A percentile compares a stretch with the other conserved stretches of the same genome.
phyloP scores from a whole-genome alignment of 2,113 vertebrate species.

The Rhinogobius similis region DNA sequence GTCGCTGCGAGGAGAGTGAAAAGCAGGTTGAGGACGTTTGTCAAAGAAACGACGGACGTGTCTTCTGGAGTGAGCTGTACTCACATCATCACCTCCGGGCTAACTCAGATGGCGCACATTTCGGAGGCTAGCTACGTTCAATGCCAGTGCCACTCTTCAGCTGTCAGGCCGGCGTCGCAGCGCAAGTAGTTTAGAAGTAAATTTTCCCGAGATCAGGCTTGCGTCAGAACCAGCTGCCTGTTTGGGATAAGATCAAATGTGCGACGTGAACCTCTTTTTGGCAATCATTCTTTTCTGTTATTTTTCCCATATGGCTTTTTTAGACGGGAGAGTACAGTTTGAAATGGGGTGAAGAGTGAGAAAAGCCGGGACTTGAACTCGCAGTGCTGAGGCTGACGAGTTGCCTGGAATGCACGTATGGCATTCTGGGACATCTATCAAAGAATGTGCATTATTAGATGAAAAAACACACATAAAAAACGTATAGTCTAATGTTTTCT shows the following conservation, averaged over 20 bases:
- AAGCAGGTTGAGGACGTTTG: slow-evolving; percentile 45
- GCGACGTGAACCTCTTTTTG: neutral
- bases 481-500: neutral
- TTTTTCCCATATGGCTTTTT: no score
- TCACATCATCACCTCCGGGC: slow-evolving; percentile 35
- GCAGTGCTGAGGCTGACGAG: no score
- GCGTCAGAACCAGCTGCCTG: no score
- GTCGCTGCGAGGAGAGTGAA: slow-evolving; percentile 31
- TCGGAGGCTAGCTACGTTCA: slow-evolving; percentile 35
- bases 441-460: no score
- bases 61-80: slow-evolving; percentile 32
- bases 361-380: no score
- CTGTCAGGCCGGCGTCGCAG: neutral
- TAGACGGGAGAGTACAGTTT: no score
- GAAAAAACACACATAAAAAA: neutral
- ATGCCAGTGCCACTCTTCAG: slow-evolving; percentile 9
- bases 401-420: no score
- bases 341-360: no score
- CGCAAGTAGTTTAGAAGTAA: neutral
- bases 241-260: neutral
- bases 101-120: slow-evolving; percentile 24
- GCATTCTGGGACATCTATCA: no score
- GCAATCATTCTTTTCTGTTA: no score
- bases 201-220: neutral
- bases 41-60: slow-evolving; percentile 36